These are phyloP conservation scores for Trichonephila clavata DNA, from an alignment of 1,140 invertebrate species.

Conservation along the genomic window DNA sequence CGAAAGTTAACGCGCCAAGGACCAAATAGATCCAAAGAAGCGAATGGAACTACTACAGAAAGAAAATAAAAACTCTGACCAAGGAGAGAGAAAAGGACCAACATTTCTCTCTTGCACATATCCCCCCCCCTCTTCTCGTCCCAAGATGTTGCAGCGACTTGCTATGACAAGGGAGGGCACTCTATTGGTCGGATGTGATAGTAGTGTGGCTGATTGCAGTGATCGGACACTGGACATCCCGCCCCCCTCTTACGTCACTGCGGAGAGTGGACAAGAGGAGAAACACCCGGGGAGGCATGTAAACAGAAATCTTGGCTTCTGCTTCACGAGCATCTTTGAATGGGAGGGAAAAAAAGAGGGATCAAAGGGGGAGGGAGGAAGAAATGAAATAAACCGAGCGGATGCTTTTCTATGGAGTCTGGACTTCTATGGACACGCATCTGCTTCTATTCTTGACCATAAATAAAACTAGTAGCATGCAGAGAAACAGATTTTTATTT, in stretches of 20 bases:
- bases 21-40: slow-evolving; percentile 52
- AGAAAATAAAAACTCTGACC: slow-evolving; percentile 38
- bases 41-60: slow-evolving; percentile 19
- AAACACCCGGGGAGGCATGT: slow-evolving; percentile 75
- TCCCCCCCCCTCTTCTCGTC: neutral
- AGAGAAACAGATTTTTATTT: slow-evolving; percentile 67
- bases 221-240: slow-evolving; percentile 68
- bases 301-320: slow-evolving; percentile 77
- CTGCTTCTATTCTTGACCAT: slow-evolving; percentile 54
- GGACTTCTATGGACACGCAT: slow-evolving; percentile 68
- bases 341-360: slow-evolving; percentile 46
- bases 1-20: slow-evolving; percentile 59
- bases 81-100: slow-evolving; percentile 36
- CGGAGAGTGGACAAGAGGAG: slow-evolving; percentile 71
- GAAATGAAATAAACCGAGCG: slow-evolving; percentile 73
- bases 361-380: neutral
- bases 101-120: neutral
- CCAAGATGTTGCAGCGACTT: slow-evolving; percentile 66
- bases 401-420: slow-evolving; percentile 67
- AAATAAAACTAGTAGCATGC: slow-evolving; percentile 66
- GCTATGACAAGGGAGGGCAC: slow-evolving; percentile 71
- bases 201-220: slow-evolving; percentile 75
- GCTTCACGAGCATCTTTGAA: slow-evolving; percentile 66
- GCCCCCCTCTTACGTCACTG: slow-evolving; percentile 73
- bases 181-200: slow-evolving; percentile 73